A percentile compares a stretch with the other conserved stretches of the same genome.
Evolutionary conservation across 1,140 invertebrate species (phyloP).

Genomic region (Drosophila paulistorum): DNA sequence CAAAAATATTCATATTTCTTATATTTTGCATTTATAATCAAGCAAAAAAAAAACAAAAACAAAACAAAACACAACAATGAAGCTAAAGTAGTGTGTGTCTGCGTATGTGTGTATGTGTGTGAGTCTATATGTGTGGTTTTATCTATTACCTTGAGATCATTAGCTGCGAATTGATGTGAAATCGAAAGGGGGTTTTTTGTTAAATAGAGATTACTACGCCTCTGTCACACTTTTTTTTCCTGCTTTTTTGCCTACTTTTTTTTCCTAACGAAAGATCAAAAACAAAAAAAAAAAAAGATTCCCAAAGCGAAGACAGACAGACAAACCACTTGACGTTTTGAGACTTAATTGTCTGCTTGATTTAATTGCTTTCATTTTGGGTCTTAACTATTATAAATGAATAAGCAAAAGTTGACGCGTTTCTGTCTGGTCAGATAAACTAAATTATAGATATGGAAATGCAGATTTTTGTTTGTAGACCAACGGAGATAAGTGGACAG

Average conservation of each 20-base stretch:
- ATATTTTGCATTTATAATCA: constrained; percentile 11
- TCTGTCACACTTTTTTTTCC: not conserved
- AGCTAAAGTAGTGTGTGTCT: not conserved
- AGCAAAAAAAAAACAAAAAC: constrained; percentile 1
- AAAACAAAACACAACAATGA: not conserved
- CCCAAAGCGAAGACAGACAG: constrained; percentile 8
- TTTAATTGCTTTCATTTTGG: constrained; percentile 13
- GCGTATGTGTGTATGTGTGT: not conserved
- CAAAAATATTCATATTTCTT: constrained; percentile 10
- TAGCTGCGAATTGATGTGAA: constrained; percentile 4
- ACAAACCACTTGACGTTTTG: constrained; percentile 9
- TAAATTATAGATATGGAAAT: constrained; percentile 12
- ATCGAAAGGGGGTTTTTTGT: not conserved
- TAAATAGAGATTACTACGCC: constrained; percentile 6
- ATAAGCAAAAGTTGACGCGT: constrained; percentile 9
- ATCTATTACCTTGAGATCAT: constrained; percentile 11
- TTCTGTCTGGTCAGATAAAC: constrained; percentile 9
- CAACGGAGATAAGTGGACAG: not conserved
- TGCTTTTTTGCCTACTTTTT: not conserved
- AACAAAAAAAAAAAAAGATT: not conserved
- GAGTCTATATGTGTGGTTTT: not conserved
- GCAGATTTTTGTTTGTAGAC: not conserved
- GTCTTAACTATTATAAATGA: constrained; percentile 14
- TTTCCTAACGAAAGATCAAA: not conserved
- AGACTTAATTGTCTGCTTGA: constrained; percentile 11